Evolutionary conservation across 37 sponge, comb jelly and placozoan genomes (phyloP), one percentile per base, ranked within the genome.

Genomic region (Cliona cf. orientalis): DNA sequence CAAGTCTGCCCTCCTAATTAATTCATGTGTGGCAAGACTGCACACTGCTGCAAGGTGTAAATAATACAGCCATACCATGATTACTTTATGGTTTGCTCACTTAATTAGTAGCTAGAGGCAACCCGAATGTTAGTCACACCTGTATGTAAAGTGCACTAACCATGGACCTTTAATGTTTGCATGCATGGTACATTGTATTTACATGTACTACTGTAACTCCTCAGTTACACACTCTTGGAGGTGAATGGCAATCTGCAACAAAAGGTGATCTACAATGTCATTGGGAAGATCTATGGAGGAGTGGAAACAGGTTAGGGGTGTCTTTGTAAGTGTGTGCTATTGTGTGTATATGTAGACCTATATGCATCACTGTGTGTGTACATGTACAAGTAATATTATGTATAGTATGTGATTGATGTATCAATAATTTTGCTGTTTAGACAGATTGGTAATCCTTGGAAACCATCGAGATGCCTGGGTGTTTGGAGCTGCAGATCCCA

Each of bases 391-490:
- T 31, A 32, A 44, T 44, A 32, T n/a, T 63, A 78, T 32, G 22
- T 44, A 6, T 69, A 23, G 6, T 33, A 11, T 28, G 1, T 64
- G 25, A 25, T n/a, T 1, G 0, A 2, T n/a, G n/a, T 31, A 71
- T 65, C 34, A 0, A 65, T 11, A 39, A 1, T 31, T 34, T 37
- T 67, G 39, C 31, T 69, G n/a, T n/a, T n/a, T n/a, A 83, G 86
- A 90, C 79, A 76, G 79, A 12, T 39, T 58, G 43, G 84, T 90
- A 22, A 37, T 93, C 21, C 64, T 91, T 33, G 96, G 96, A 70
- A 95, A 95, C 92, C 96, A 95, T 36, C 46, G 90, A 44, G 96
- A 95, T 67, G 93, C 93, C 17, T 95, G 93, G 93, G 76, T 78
- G 35, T 95, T 92, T 83, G 96, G 96, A 57, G 93, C 83, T 32